Base-by-base conservation (phyloP, 2,797 vertebrate genomes). In the Acipenser ruthenus region DNA sequence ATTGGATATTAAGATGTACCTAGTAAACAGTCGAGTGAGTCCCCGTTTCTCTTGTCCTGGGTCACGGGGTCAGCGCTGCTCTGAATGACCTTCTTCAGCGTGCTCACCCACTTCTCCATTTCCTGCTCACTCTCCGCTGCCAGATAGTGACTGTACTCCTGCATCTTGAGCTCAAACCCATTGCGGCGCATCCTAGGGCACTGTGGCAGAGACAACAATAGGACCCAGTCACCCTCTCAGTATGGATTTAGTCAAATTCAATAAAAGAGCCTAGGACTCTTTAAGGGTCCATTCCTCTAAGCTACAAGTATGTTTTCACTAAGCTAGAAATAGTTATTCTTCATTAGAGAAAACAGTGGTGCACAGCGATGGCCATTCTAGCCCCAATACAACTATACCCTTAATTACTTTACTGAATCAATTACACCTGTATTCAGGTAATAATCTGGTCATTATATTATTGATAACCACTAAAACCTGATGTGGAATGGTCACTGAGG, bases 101-200 rank as follows among this genome's bases (percentile, higher is more conserved):
- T 96, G 67, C 72, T 76, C 75, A 98, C 86, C 97, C 97, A 99
- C 10, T 99, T 96, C 73, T 98, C 95, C 96, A 98, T 96, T 84
- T 99, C 97, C 60, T 86, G 89, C 73, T 99, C 97, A 0, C 84
- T 96, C 77, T 99, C 97, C 6, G 97, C 94, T 3, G 94, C 94
- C 70, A 99, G 84, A 72, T 95, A 95, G 88, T 97, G 95, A 83
- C 95, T 98, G 82, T 94, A 95, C 73, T 98, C 96, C 68, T 97
- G 91, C 83, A 97, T 99, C 87, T 95, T 97, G 67, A 99, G 87
- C 79, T 99, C 96, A 48, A 99, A 99, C 0, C 92, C 91, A 0
- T 97, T 88, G 8, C 95, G 93, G 0, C 94, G 92, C 88, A 97
- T 95, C 79, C 94, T 98, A 6, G 94, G 92, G 71, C 94, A 95